A percentile compares a stretch with the other conserved stretches of the same genome.
phyloP scores from a whole-genome alignment of 2,113 vertebrate species.

The Silurus meridionalis region DNA sequence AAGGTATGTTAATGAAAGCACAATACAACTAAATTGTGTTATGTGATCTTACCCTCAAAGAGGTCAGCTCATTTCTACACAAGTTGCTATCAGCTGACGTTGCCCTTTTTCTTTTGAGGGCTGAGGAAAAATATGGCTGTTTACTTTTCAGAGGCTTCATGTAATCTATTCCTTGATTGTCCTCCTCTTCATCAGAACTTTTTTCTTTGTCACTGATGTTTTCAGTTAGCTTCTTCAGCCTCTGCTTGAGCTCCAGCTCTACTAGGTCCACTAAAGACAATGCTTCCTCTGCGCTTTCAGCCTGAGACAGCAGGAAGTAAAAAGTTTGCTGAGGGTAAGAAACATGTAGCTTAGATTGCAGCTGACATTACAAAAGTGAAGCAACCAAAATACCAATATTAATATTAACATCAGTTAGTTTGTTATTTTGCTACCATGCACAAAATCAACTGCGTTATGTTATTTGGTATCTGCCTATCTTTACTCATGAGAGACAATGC shows the following conservation, averaged over 20 bases:
- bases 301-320: slow-evolving; percentile 61
- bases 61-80: not conserved
- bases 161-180: not conserved
- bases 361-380: not conserved
- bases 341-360: not conserved
- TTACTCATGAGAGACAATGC: too few species aligned
- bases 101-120: not conserved
- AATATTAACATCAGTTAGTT: not conserved
- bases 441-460: too few species aligned
- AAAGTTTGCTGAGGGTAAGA: not conserved
- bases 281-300: slow-evolving; percentile 50
- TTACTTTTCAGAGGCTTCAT: slow-evolving; percentile 5
- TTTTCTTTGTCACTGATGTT: slow-evolving; percentile 80
- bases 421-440: too few species aligned
- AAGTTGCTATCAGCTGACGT: slow-evolving; percentile 6
- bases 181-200: slow-evolving; percentile 69
- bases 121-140: not conserved
- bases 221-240: slow-evolving; percentile 79
- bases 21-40: not conserved
- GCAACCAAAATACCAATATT: not conserved
- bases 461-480: too few species aligned
- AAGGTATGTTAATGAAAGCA: not conserved
- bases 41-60: slow-evolving; percentile 27
- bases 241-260: slow-evolving; percentile 79
- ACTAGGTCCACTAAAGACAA: slow-evolving; percentile 64